These are phyloP conservation scores for Bubo bubo DNA, from an alignment of 2,113 vertebrate genomes.

Conservation along the genomic window DNA sequence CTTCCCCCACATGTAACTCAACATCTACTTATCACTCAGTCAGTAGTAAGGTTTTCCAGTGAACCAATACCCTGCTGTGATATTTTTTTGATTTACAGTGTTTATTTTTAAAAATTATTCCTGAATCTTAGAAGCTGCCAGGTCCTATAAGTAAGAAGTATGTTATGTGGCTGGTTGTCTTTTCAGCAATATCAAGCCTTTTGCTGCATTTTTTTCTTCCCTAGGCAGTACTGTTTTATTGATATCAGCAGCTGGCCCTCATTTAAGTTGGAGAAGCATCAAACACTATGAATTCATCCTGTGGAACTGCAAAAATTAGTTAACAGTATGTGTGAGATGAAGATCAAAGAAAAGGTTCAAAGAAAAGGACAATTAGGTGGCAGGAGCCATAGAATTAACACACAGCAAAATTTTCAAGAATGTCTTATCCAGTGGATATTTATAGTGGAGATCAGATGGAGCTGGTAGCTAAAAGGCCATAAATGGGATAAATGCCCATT, in stretches of 20 bases:
- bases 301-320: background rate
- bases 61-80: background rate
- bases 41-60: background rate
- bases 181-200: background rate
- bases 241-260: background rate
- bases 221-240: background rate
- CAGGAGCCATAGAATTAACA: background rate
- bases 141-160: background rate
- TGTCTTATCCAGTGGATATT: background rate
- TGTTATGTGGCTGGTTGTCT: background rate
- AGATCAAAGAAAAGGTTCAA: background rate
- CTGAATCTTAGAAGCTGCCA: background rate
- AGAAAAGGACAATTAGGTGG: background rate
- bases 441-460: background rate
- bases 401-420: background rate
- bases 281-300: background rate
- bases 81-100: background rate
- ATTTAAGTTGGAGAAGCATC: background rate
- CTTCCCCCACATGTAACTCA: fast-evolving
- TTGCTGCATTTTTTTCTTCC: background rate
- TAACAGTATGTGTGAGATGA: background rate
- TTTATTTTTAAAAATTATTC: background rate
- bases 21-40: background rate
- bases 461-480: background rate
- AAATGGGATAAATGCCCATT: background rate